These are phyloP conservation scores for Heliconius eleuchia DNA, from an alignment of 1,140 invertebrate genomes.

Conservation along the genomic window DNA sequence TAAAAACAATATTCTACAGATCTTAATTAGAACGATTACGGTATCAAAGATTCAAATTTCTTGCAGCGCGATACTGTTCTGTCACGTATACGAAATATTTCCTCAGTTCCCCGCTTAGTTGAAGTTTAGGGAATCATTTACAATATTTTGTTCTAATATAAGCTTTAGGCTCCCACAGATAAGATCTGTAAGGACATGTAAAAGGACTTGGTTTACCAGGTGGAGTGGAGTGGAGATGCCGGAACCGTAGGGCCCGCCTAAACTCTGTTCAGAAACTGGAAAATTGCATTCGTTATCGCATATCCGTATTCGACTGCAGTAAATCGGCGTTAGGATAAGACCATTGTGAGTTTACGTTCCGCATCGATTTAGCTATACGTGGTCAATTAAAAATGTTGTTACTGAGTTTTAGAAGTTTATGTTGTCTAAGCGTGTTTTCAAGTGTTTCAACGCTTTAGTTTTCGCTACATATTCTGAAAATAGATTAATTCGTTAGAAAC, in stretches of 20 bases:
- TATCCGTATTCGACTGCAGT: constrained; percentile 61
- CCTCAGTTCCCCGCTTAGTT: constrained; percentile 19
- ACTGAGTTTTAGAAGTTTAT: not conserved
- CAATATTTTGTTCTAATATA: constrained; percentile 2
- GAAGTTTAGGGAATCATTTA: not conserved
- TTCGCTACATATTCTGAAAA: not conserved
- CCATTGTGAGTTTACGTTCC: constrained; percentile 40
- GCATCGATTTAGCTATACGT: constrained; percentile 37
- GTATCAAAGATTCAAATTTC: constrained; percentile 25
- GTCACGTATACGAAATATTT: constrained; percentile 36
- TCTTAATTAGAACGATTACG: constrained; percentile 22
- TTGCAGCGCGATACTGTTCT: constrained; percentile 26
- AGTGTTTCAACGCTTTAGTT: not conserved
- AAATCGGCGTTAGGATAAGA: constrained; percentile 35
- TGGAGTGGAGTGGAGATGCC: constrained; percentile 52
- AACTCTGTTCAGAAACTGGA: constrained; percentile 72
- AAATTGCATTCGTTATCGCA: constrained; percentile 80
- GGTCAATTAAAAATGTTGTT: constrained; percentile 25
- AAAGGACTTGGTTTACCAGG: constrained; percentile 41
- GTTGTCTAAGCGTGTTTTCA: not conserved
- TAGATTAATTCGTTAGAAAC: not conserved
- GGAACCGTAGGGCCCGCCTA: constrained; percentile 59
- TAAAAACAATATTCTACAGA: not conserved
- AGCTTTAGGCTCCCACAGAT: constrained; percentile 18
- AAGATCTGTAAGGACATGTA: constrained; percentile 1